Evolutionary conservation across 1,140 invertebrate genomes (phyloP), one percentile per base, ranked within the genome.

Genomic region (Pemphigus obesinymphae): DNA sequence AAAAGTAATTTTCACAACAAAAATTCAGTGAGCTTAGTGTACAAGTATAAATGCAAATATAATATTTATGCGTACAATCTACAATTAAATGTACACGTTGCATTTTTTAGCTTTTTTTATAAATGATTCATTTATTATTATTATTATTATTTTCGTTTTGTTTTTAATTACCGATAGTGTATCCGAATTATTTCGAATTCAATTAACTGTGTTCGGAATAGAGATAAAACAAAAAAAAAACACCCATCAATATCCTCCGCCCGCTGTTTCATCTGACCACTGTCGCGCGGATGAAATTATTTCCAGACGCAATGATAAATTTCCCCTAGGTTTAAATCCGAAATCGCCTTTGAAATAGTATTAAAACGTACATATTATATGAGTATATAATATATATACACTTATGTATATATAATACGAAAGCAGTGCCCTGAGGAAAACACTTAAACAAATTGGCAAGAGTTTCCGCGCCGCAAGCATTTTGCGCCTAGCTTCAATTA

Each of bases 401-500:
- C n/a, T n/a, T 66, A 37, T 23, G 7, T 63, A 15, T 61, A 61
- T 66, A 66, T n/a, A 34, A 10, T 66, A 66, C n/a, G n/a, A n/a
- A n/a, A n/a, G n/a, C 11, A 34, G 66, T 68, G 34, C 17, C n/a
- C 6, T 26, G 48, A 15, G 50, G 29, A 76, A 80, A 80, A 55
- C 76, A 80, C 76, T 80, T 63, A 80, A 55, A 45, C 76, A 80
- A 80, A 80, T 80, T 80, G 76, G 70, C 70, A 43, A 13, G 26
- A 26, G 48, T 48, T 73, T 15, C 8, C 43, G 5, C 5, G 3
- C 5, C 8, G 43, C 43, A 26, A 2, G 26, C 20, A 20, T 73
- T 29, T 48, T 31, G 70, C 45, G 45, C 10, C n/a, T 26, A 40
- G 68, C 68, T 40, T 70, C 70, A 31, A 50, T 50, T 50, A 31